Percentiles rank a stretch among this genome's conserved stretches.
Evolutionary conservation across 2,113 vertebrate species (phyloP).

Genomic region (Prinia subflava): DNA sequence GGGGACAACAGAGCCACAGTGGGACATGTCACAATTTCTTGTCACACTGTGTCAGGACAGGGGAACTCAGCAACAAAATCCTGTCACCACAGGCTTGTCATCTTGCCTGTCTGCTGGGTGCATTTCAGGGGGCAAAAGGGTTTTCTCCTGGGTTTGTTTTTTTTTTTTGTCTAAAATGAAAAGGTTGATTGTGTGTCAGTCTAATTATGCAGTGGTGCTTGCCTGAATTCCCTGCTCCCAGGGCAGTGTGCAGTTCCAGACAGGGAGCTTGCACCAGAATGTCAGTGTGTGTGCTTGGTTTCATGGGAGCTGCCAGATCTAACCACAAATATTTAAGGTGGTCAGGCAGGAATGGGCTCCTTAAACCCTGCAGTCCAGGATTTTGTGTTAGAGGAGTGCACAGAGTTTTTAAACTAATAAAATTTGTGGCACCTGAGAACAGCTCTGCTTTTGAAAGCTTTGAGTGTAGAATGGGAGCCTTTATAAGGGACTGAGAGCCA

Average conservation of each 20-base stretch:
- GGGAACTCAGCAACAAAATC: background rate
- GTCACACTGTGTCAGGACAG: background rate
- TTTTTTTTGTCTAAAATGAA: conserved; percentile 67
- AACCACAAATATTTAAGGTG: conserved; percentile 93
- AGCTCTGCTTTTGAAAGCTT: conserved; percentile 46
- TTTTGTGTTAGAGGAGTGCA: conserved; percentile 44
- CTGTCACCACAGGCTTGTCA: background rate
- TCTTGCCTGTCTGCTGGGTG: background rate
- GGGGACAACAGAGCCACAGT: background rate
- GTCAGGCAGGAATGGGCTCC: conserved; percentile 78
- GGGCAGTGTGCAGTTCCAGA: conserved; percentile 72
- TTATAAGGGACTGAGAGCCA: conserved; percentile 33
- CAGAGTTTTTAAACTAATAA: conserved; percentile 37
- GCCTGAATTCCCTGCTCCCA: conserved; percentile 67
- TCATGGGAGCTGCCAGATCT: conserved; percentile 76
- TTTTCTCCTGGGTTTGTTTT: background rate
- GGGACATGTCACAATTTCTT: background rate
- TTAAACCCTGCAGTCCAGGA: conserved; percentile 50
- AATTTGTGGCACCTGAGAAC: conserved; percentile 58
- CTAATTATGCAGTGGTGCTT: conserved; percentile 65
- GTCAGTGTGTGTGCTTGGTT: conserved; percentile 75
- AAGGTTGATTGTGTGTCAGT: conserved; percentile 72
- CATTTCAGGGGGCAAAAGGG: background rate
- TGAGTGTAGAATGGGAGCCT: conserved; percentile 42
- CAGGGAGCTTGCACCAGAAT: conserved; percentile 68